Evolutionary conservation across 2,888 invertebrate genomes (phyloP).

Genomic region (Drosophila demipolita): DNA sequence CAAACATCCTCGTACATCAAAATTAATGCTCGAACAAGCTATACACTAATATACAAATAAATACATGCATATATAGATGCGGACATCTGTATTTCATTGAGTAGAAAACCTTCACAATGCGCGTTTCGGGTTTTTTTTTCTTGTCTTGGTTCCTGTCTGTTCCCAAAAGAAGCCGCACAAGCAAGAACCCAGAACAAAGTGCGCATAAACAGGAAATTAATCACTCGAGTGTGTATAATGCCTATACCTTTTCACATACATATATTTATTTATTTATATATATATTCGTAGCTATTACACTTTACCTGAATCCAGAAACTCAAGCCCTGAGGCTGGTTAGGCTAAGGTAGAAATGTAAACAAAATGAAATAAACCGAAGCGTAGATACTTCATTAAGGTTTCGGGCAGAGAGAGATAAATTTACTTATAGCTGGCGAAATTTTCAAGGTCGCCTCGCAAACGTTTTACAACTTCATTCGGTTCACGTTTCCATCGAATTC

Average conservation of each 20-base stretch:
- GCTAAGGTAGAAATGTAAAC: conserved; percentile 34
- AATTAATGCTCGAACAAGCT: conserved; percentile 40
- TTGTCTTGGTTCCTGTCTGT: conserved; percentile 26
- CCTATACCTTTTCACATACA: conserved; percentile 54
- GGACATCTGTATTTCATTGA: conserved; percentile 50
- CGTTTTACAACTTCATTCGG: conserved; percentile 74
- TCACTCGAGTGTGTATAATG: conserved; percentile 67
- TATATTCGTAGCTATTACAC: conserved; percentile 31
- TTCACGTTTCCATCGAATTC: conserved; percentile 25
- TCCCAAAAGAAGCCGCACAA: conserved; percentile 68
- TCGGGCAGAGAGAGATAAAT: conserved; percentile 40
- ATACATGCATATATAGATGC: not conserved
- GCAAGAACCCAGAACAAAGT: conserved; percentile 58
- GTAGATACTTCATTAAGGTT: conserved; percentile 60
- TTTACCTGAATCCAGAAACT: conserved; percentile 36
- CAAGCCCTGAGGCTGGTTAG: conserved; percentile 42
- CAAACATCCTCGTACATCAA: conserved; percentile 27
- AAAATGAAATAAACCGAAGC: conserved; percentile 19
- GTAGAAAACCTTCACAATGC: conserved; percentile 61
- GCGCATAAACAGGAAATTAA: conserved; percentile 80
- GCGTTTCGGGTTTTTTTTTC: conserved; percentile 36
- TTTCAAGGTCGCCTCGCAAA: conserved; percentile 62
- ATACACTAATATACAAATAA: not conserved
- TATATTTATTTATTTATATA: conserved; percentile 8
- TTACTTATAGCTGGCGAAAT: conserved; percentile 48